Conservation (phyloP, 92 coral and sea anemone genomes). For the Phenganax stokvisi region DNA sequence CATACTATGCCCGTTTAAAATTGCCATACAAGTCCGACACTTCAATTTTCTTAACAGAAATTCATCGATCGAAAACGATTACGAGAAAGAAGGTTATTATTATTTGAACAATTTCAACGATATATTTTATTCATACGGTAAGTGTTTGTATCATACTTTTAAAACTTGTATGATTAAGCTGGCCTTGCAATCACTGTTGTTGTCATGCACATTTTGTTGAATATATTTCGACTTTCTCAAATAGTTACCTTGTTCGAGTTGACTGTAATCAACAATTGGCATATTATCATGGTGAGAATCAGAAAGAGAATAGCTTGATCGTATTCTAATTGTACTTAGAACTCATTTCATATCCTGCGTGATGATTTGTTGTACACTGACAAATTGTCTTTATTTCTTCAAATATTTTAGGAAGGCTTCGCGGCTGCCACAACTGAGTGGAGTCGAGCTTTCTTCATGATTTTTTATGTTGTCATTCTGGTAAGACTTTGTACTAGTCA, state of each 20-base stretch:
- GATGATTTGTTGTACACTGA: not conserved
- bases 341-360: not conserved
- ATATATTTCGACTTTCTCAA: not conserved
- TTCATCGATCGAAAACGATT: constrained; percentile 56
- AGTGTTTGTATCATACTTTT: constrained; percentile 5
- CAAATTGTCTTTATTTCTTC: not conserved
- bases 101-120: constrained; percentile 88
- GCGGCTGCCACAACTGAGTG: constrained; percentile 78
- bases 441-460: constrained; percentile 90
- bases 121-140: constrained; percentile 75
- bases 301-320: not conserved
- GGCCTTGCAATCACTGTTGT: not conserved
- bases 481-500: constrained; percentile 43
- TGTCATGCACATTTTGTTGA: not conserved
- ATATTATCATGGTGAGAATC: constrained; percentile 82
- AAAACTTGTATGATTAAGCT: not conserved
- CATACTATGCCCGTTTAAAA: not conserved
- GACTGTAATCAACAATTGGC: constrained; percentile 98
- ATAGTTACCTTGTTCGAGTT: constrained; percentile 91
- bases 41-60: constrained; percentile 36
- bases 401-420: constrained; percentile 73
- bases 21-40: no score
- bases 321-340: not conserved
- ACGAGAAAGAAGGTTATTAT: constrained; percentile 67
- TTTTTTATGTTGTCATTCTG: constrained; percentile 81